These are phyloP conservation scores for Hemicrepidius hirtus DNA, from an alignment of 2,888 invertebrate genomes.

Conservation along the genomic window DNA sequence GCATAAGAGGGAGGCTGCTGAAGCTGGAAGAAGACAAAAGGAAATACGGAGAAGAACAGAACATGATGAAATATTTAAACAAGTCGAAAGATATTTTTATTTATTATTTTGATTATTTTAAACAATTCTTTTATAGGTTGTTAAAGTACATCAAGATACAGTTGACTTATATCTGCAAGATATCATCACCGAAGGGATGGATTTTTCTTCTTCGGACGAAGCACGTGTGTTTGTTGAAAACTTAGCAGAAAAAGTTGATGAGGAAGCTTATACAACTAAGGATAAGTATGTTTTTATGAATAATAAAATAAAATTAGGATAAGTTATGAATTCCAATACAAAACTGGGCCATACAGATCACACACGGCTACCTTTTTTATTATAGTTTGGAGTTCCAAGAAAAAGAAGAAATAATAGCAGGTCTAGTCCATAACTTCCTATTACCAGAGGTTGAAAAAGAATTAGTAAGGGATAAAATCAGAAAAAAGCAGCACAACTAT, in stretches of 20 bases:
- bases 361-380: too few species aligned
- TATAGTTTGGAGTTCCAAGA: slow-evolving; percentile 59
- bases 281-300: slow-evolving; percentile 36
- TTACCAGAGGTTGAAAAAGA: slow-evolving; percentile 74
- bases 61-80: slow-evolving; percentile 88
- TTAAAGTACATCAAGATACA: slow-evolving; percentile 77
- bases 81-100: slow-evolving; percentile 67
- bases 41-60: slow-evolving; percentile 83
- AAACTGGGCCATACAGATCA: too few species aligned
- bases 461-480: slow-evolving; percentile 68
- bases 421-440: slow-evolving; percentile 77
- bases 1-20: slow-evolving; percentile 84
- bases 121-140: slow-evolving; percentile 65
- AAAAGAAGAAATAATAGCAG: slow-evolving; percentile 75
- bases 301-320: too few species aligned
- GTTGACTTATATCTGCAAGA: slow-evolving; percentile 79
- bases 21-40: slow-evolving; percentile 85
- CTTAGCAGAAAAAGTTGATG: slow-evolving; percentile 76
- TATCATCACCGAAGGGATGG: slow-evolving; percentile 77
- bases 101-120: not conserved
- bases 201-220: slow-evolving; percentile 75
- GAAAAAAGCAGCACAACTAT: slow-evolving; percentile 68
- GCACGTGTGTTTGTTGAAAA: slow-evolving; percentile 74
- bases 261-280: slow-evolving; percentile 62
- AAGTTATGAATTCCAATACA: too few species aligned